Conservation (phyloP, 2,797 vertebrate genomes). For the Karalla daura region DNA sequence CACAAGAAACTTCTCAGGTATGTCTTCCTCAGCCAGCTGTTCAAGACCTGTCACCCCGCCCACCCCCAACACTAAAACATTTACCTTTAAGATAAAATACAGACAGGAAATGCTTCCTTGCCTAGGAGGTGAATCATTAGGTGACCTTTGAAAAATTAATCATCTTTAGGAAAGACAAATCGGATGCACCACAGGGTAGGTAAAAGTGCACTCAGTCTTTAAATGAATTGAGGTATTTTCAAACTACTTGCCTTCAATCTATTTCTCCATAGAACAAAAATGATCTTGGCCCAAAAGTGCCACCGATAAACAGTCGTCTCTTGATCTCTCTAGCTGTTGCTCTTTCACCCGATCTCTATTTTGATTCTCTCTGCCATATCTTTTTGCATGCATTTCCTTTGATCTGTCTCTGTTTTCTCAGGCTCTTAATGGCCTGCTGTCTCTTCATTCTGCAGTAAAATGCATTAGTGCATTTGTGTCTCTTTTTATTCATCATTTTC, state of each 20-base stretch:
- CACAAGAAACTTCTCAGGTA: slow-evolving; percentile 99
- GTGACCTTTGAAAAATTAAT: not conserved
- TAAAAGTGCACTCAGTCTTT: not conserved
- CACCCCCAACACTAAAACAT: slow-evolving; percentile 13
- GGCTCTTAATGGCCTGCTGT: slow-evolving; percentile 31
- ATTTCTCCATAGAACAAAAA: slow-evolving; percentile 23
- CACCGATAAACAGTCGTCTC: slow-evolving; percentile 33
- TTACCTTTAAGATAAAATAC: not conserved
- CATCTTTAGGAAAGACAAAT: slow-evolving; percentile 12
- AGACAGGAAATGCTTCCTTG: not conserved
- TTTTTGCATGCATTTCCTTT: slow-evolving; percentile 68
- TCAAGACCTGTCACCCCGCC: slow-evolving; percentile 20
- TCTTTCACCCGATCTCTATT: slow-evolving; percentile 34
- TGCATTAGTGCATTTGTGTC: slow-evolving; percentile 62
- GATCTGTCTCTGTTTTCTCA: slow-evolving; percentile 47
- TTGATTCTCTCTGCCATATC: slow-evolving; percentile 32
- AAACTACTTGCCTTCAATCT: not conserved
- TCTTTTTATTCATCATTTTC: slow-evolving; percentile 75
- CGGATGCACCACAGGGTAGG: not conserved
- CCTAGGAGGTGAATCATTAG: not conserved
- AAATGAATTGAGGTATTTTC: not conserved
- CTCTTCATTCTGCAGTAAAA: slow-evolving; percentile 55
- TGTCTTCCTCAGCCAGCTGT: slow-evolving; percentile 66
- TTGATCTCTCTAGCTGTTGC: slow-evolving; percentile 40
- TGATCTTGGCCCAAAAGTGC: slow-evolving; percentile 24